Evolutionary conservation across 2,797 vertebrate genomes (phyloP).

Genomic region (Salmo trutta): DNA sequence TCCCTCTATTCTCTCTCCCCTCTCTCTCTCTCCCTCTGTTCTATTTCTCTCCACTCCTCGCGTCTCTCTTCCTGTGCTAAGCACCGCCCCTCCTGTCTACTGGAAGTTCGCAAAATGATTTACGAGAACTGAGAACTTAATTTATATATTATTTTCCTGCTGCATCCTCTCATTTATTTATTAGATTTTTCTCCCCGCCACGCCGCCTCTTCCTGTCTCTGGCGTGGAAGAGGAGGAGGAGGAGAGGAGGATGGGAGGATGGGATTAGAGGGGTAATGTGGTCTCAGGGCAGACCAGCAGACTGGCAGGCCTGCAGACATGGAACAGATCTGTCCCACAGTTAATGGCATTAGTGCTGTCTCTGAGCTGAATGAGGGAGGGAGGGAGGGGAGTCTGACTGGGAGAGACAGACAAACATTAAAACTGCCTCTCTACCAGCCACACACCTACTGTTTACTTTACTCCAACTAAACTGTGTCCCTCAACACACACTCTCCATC

Average conservation of each 20-base stretch:
- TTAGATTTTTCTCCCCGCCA: slow-evolving; percentile 78
- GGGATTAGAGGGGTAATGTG: slow-evolving; percentile 1
- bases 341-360: slow-evolving; percentile 85
- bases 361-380: slow-evolving; percentile 41
- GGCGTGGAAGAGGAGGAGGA: slow-evolving; percentile 63
- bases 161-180: slow-evolving; percentile 88
- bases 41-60: slow-evolving; percentile 28
- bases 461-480: background rate
- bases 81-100: slow-evolving; percentile 85
- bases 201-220: slow-evolving; percentile 83
- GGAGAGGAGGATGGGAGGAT: background rate
- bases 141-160: slow-evolving; percentile 83
- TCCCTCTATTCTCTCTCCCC: slow-evolving; percentile 54
- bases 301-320: background rate
- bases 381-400: background rate
- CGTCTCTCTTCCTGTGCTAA: slow-evolving; percentile 56
- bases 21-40: slow-evolving; percentile 27
- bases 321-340: slow-evolving; percentile 69
- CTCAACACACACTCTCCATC: background rate
- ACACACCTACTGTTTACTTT: background rate
- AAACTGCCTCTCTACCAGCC: background rate
- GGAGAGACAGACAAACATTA: slow-evolving; percentile 13
- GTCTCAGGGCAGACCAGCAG: slow-evolving; percentile 50
- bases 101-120: slow-evolving; percentile 88
- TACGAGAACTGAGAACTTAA: slow-evolving; percentile 87